Conservation (phyloP, 1,140 invertebrate genomes). For the Apis laboriosa region DNA sequence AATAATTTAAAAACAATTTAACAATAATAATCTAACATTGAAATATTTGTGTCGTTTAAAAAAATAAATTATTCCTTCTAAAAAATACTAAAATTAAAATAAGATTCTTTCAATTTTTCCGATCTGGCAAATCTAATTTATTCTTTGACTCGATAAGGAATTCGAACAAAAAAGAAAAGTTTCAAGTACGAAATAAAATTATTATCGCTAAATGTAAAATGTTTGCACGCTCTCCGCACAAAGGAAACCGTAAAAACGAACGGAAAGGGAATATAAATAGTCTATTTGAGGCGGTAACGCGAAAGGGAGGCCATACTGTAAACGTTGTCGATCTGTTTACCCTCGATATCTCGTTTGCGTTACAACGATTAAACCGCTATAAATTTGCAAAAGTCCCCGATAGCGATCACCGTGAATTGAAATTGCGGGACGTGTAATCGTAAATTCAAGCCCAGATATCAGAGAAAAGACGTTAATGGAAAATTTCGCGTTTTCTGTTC, state of each 20-base stretch:
- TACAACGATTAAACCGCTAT: conserved; percentile 46
- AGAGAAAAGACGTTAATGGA: conserved; percentile 17
- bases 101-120: too few relatives aligned
- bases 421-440: conserved; percentile 24
- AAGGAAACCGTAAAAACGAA: neutral
- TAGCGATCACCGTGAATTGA: conserved; percentile 25
- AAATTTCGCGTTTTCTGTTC: conserved; percentile 45
- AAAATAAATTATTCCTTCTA: too few relatives aligned
- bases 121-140: neutral
- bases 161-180: neutral
- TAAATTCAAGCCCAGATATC: neutral
- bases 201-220: neutral
- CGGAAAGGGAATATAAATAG: neutral
- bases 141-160: too few relatives aligned
- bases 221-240: neutral
- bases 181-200: neutral
- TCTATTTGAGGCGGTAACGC: neutral
- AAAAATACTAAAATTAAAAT: too few relatives aligned
- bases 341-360: conserved; percentile 39
- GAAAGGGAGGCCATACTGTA: neutral
- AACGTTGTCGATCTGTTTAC: conserved; percentile 39
- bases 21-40: too few relatives aligned
- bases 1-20: too few relatives aligned
- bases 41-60: too few relatives aligned
- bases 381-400: conserved; percentile 22